Evolutionary conservation across 2,888 invertebrate species (phyloP), one percentile per base, ranked within the genome.

Genomic region (Zygogramma bicolorata): DNA sequence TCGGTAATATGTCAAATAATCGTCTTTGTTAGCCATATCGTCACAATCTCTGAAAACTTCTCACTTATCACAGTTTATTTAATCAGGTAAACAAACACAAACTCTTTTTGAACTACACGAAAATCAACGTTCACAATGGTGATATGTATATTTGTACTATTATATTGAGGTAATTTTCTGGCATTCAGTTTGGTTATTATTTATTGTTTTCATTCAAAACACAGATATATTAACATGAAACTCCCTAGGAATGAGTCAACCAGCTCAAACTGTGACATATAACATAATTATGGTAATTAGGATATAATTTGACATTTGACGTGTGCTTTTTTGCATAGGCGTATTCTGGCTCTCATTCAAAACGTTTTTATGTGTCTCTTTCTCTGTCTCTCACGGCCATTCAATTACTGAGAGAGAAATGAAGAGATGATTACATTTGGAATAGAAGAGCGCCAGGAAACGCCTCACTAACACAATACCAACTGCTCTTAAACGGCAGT

Each of bases 1-100:
- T 76, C 92, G 90, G 84, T 93, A 94, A 57, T 89, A 89, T 65
- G 90, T 91, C 84, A 93, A 88, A 87, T 93, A 92, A 85, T 93
- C 92, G 81, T 92, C 92, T 82, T 92, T 90, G 84, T 91, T 90
- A 67, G 85, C 85, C 86, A 86, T 86, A 63, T 72, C 63, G 68
- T 57, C 65, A 38, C 53, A 68, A 38, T 27, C 18, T 42, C 20
- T 53, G 10, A 61, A 67, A 42, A 57, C 38, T 25, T 29, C 13
- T 66, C 61, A 65, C 49, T 57, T 73, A 77, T 78, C 75, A 78
- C 76, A 79, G 77, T 75, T 73, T 49, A 31, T 62, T 68, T 59
- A 53, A 46, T 34, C n/a, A n/a, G n/a, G n/a, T 66, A 73, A 71
- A 61, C 29, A 66, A 71, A 70, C 66, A 63, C 61, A 42, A 68